Percentiles rank a stretch among this genome's conserved stretches.
These are phyloP conservation scores for Sardinella longiceps DNA, from an alignment of 2,797 vertebrate genomes.

Conservation along the genomic window DNA sequence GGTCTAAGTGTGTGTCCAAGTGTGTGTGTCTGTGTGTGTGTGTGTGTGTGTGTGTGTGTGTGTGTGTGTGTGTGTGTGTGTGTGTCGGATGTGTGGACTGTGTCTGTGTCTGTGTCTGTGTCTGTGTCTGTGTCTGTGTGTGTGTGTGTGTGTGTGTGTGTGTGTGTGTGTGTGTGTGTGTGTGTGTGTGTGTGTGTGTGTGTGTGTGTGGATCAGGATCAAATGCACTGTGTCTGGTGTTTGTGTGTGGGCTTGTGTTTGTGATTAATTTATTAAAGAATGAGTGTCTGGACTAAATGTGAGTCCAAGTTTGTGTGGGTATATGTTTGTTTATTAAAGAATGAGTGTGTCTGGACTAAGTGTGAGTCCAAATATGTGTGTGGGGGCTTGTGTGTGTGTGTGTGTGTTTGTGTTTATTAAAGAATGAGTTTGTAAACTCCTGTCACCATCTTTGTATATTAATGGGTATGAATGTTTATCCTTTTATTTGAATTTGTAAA, in stretches of 20 bases:
- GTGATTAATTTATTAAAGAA: too few species aligned
- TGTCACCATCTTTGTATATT: not conserved
- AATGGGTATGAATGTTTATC: not conserved
- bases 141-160: too few species aligned
- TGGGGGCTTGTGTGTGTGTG: not conserved
- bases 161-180: conserved; percentile 11
- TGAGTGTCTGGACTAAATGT: too few species aligned
- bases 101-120: not conserved
- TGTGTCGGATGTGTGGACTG: not conserved
- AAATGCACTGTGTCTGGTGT: not conserved
- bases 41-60: not conserved
- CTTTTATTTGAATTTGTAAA: not conserved
- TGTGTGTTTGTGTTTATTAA: not conserved
- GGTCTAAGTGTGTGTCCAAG: not conserved
- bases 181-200: not conserved
- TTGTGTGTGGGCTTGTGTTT: not conserved
- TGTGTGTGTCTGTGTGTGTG: too few species aligned
- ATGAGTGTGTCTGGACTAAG: not conserved
- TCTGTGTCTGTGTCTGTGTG: not conserved
- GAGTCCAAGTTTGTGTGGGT: too few species aligned
- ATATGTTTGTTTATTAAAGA: not conserved
- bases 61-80: not conserved
- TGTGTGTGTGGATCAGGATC: not conserved
- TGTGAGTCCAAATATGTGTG: too few species aligned
- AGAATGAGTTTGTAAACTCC: too few species aligned